Evolutionary conservation across 2,888 invertebrate species (phyloP), one percentile per base, ranked within the genome.

Genomic region (Dione juno): DNA sequence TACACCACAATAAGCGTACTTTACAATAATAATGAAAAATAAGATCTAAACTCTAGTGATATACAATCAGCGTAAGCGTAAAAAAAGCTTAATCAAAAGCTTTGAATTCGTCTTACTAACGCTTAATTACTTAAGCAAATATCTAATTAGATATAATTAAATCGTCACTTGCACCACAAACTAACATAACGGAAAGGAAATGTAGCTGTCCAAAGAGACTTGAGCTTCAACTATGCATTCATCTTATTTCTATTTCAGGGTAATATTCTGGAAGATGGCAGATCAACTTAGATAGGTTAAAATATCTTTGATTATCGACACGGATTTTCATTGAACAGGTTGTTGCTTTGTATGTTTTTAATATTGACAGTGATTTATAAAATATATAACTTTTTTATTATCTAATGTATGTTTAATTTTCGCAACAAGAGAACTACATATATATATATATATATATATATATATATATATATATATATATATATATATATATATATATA

Each of bases 221-320:
- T 80, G 86, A 85, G 70, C 84, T 76, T 78, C 74, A 77, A 64
- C 77, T 77, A 75, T 77, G 79, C 80, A 84, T 85, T 84, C 81
- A 82, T 81, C 81, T 81, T 77, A 78, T 71, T 73, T 70, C 71
- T 72, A 67, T 66, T 74, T 61, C 71, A 68, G 53, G 57, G 70
- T 76, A n/a, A n/a, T n/a, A 75, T 74, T 69, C 57, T 57, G 28
- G 53, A 59, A 53, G 58, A 64, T 40, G 71, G 72, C 71, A 70
- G 74, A 50, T 76, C 79, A 59, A 53, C 43, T 21, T 61, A 68
- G 13, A 69, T 64, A 77, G 81, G 84, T 70, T 72, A 67, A 61
- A 73, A 76, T 77, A 82, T 83, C 83, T 84, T 83, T 84, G 85
- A 83, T 82, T 84, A 84, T 83, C 81, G 81, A 77, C 76, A 80